phyloP scores from a whole-genome alignment of 1,140 invertebrate genomes.

The Drosophila takahashii region DNA sequence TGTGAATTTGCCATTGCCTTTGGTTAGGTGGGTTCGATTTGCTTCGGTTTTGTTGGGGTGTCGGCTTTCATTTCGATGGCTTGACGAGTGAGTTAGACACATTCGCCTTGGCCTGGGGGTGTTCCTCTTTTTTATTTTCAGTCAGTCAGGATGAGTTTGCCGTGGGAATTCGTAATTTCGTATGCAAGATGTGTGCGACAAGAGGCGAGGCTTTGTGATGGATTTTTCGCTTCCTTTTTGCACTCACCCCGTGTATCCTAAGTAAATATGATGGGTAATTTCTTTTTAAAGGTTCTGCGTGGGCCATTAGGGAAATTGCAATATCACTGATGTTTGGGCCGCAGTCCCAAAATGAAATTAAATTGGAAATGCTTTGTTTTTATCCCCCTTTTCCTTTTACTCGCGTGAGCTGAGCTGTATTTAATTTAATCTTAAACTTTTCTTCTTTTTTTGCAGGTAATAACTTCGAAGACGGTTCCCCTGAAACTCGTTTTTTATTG shows the following conservation, averaged over 20 bases:
- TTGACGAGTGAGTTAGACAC: constrained; percentile 67
- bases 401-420: constrained; percentile 14
- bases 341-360: constrained; percentile 60
- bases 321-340: constrained; percentile 48
- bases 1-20: constrained; percentile 26
- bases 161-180: constrained; percentile 79
- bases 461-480: constrained; percentile 1
- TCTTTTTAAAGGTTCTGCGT: constrained; percentile 76
- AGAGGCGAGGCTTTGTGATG: constrained; percentile 26
- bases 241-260: constrained; percentile 55
- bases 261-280: constrained; percentile 81
- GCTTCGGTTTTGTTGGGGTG: constrained; percentile 24
- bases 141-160: constrained; percentile 64
- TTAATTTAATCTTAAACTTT: constrained; percentile 29
- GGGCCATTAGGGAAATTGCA: constrained; percentile 76
- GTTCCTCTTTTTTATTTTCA: constrained; percentile 20
- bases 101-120: constrained; percentile 41
- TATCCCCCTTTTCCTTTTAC: constrained; percentile 7
- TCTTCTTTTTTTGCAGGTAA: constrained; percentile 56
- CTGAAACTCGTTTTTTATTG: neutral
- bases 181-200: constrained; percentile 69
- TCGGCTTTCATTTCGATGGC: constrained; percentile 43
- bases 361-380: constrained; percentile 37
- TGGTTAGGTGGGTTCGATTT: constrained; percentile 18
- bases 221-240: constrained; percentile 23